phyloP scores from a whole-genome alignment of 2,888 invertebrate species.

The Drosophila percnosoma region DNA sequence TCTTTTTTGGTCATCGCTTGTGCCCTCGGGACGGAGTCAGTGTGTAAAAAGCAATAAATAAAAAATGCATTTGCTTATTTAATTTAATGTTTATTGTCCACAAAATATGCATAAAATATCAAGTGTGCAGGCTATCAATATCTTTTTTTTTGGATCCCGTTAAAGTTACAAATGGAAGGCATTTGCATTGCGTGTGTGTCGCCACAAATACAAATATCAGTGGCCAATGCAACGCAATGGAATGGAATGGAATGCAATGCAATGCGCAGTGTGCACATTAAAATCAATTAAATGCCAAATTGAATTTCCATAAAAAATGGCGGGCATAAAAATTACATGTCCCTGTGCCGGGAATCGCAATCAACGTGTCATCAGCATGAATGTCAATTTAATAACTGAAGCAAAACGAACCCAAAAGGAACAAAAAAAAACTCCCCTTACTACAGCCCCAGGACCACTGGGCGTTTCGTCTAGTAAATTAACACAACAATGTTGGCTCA shows the following conservation, averaged over 20 bases:
- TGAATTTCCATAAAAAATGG: conserved; percentile 76
- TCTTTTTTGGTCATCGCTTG: background rate
- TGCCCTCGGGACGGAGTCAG: conserved; percentile 29
- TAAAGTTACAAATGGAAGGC: conserved; percentile 22
- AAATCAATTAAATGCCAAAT: conserved; percentile 82
- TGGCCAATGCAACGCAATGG: conserved; percentile 18
- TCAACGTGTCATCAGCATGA: conserved; percentile 73
- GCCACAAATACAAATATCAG: conserved; percentile 46
- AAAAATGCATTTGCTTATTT: conserved; percentile 75
- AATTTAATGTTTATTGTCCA: conserved; percentile 79
- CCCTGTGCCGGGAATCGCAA: conserved; percentile 78
- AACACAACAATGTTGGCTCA: conserved; percentile 84
- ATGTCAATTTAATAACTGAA: conserved; percentile 77
- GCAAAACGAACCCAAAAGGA: conserved; percentile 10
- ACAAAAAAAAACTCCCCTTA: background rate
- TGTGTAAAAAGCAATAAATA: conserved; percentile 68
- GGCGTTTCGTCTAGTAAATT: conserved; percentile 69
- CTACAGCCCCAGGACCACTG: conserved; percentile 48
- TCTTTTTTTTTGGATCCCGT: conserved; percentile 23
- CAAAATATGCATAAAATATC: conserved; percentile 80
- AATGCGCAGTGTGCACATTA: conserved; percentile 64
- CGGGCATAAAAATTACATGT: conserved; percentile 76
- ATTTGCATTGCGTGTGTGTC: conserved; percentile 58
- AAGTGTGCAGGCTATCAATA: conserved; percentile 51
- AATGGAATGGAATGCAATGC: conserved; percentile 15